Conservation (phyloP, 1,140 invertebrate genomes). For the Anthonomus grandis region DNA sequence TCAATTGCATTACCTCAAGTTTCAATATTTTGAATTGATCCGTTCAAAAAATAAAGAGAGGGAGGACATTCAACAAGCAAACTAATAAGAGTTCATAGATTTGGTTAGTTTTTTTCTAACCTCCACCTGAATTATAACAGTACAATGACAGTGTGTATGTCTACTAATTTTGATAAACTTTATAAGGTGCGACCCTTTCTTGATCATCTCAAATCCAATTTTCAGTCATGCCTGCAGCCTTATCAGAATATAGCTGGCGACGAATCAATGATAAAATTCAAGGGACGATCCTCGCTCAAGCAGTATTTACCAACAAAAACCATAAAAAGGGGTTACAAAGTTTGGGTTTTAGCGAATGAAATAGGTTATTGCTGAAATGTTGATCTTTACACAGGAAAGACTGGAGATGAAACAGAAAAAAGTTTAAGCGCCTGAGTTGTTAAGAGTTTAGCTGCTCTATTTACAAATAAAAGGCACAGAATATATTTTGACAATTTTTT, state of each 20-base stretch:
- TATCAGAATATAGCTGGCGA: slow-evolving; percentile 21
- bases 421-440: neutral
- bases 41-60: too few species aligned
- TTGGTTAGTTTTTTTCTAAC: slow-evolving; percentile 2
- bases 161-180: slow-evolving; percentile 16
- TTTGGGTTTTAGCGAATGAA: slow-evolving; percentile 36
- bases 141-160: slow-evolving; percentile 2
- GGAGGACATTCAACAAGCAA: too few species aligned
- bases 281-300: slow-evolving; percentile 45
- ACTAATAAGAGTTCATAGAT: slow-evolving; percentile 9
- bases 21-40: too few species aligned
- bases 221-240: neutral
- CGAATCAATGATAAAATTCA: slow-evolving; percentile 30
- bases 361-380: neutral
- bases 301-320: slow-evolving; percentile 52
- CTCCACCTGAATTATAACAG: slow-evolving; percentile 22
- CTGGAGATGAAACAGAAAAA: neutral
- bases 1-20: too few species aligned
- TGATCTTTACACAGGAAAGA: neutral
- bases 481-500: too few species aligned
- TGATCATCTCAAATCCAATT: slow-evolving; percentile 6
- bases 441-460: too few species aligned
- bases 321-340: slow-evolving; percentile 51
- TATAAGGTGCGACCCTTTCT: slow-evolving; percentile 26
- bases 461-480: too few species aligned